phyloP scores from a whole-genome alignment of 2,888 invertebrate species.

The Philereme transversata region DNA sequence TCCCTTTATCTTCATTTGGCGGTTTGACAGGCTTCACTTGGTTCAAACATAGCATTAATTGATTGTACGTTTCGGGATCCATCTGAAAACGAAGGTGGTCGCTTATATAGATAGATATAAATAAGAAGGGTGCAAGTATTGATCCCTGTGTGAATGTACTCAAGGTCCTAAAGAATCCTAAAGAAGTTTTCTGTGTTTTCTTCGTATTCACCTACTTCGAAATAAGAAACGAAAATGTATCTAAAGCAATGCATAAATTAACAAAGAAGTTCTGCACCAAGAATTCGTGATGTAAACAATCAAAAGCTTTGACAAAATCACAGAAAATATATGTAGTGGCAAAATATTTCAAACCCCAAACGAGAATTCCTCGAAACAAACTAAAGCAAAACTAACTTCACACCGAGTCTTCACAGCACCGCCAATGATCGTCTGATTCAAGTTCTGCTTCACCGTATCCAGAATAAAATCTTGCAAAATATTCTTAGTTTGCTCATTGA shows the following conservation, averaged over 20 bases:
- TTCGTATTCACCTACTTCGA: too few relatives aligned
- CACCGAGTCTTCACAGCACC: conserved; percentile 78
- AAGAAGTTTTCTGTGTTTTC: too few relatives aligned
- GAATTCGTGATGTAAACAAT: neutral
- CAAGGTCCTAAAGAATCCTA: too few relatives aligned
- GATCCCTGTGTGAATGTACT: neutral
- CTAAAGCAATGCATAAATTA: too few relatives aligned
- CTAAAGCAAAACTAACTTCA: conserved; percentile 49
- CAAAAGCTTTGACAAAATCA: neutral
- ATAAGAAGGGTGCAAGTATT: neutral
- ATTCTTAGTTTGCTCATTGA: conserved; percentile 58
- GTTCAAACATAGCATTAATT: conserved; percentile 69
- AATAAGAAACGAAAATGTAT: too few relatives aligned
- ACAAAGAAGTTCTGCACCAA: too few relatives aligned
- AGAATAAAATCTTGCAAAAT: conserved; percentile 68
- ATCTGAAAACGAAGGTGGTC: conserved; percentile 49
- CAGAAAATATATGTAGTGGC: neutral
- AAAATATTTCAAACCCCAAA: too few relatives aligned
- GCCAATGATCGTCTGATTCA: conserved; percentile 72
- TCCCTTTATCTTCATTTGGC: conserved; percentile 58
- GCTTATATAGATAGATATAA: neutral
- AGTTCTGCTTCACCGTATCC: conserved; percentile 64
- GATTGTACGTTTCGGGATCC: conserved; percentile 66
- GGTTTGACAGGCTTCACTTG: conserved; percentile 50
- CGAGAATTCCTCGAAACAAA: neutral